phyloP scores from a whole-genome alignment of 2,797 vertebrate species.

The Lycodopsis pacificus region DNA sequence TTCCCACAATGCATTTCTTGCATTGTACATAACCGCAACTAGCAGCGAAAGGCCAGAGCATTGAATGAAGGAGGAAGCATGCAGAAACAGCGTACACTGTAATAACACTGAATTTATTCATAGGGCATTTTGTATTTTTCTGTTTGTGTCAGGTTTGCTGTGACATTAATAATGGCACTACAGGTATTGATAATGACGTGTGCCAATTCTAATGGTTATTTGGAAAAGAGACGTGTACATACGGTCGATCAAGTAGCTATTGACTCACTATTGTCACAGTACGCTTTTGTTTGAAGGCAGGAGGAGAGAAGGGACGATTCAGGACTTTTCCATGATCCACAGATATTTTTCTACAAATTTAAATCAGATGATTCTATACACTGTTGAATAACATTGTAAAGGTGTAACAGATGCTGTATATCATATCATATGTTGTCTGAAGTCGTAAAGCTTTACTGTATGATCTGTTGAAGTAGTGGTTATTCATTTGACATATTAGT shows the following conservation, averaged over 20 bases:
- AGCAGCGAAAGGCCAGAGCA: constrained; percentile 78
- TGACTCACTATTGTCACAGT: constrained; percentile 79
- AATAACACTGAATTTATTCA: constrained; percentile 85
- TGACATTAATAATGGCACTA: constrained; percentile 81
- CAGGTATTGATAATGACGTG: constrained; percentile 80
- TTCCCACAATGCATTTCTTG: constrained; percentile 69
- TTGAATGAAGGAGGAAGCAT: constrained; percentile 84
- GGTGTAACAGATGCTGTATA: constrained; percentile 86
- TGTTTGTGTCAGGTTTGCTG: constrained; percentile 82
- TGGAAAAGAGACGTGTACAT: constrained; percentile 79
- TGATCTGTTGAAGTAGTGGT: constrained; percentile 83
- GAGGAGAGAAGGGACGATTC: constrained; percentile 83
- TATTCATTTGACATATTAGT: constrained; percentile 80
- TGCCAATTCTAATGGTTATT: constrained; percentile 78
- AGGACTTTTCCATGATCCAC: constrained; percentile 86
- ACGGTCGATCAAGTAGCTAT: constrained; percentile 78
- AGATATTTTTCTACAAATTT: constrained; percentile 88
- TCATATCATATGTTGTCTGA: constrained; percentile 82
- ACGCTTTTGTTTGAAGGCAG: constrained; percentile 81
- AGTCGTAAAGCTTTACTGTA: constrained; percentile 83
- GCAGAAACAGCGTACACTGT: constrained; percentile 82
- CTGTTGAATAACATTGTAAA: constrained; percentile 87
- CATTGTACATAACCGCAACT: constrained; percentile 75
- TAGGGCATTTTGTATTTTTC: constrained; percentile 84
- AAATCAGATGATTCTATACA: constrained; percentile 88